Percentiles rank a stretch among this genome's conserved stretches.
Evolutionary conservation across 2,797 vertebrate species (phyloP).

Genomic region (Bovichtus variegatus): DNA sequence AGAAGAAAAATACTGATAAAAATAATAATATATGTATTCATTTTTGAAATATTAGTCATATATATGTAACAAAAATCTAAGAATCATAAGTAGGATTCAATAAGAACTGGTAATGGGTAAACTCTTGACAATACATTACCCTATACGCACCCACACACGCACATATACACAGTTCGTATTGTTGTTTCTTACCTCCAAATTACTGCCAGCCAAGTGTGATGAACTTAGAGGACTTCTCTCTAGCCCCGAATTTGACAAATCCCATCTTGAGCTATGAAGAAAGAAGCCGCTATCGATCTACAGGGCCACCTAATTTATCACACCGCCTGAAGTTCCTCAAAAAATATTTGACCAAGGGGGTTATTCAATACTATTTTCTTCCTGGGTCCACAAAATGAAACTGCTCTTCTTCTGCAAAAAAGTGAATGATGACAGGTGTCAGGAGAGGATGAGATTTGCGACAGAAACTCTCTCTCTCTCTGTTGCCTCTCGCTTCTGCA

Average conservation of each 20-base stretch:
- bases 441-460: slow-evolving; percentile 80
- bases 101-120: slow-evolving; percentile 5
- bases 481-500: slow-evolving; percentile 75
- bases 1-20: background rate
- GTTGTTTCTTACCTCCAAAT: slow-evolving; percentile 61
- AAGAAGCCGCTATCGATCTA: slow-evolving; percentile 96
- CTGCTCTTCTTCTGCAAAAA: slow-evolving; percentile 77
- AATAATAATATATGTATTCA: background rate
- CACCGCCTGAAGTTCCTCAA: slow-evolving; percentile 93
- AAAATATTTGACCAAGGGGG: slow-evolving; percentile 93
- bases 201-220: slow-evolving; percentile 85
- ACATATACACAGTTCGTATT: slow-evolving; percentile 22
- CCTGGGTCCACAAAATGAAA: slow-evolving; percentile 83
- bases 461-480: slow-evolving; percentile 76
- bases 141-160: slow-evolving; percentile 5
- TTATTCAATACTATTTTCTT: slow-evolving; percentile 97
- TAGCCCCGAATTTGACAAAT: slow-evolving; percentile 96
- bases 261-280: slow-evolving; percentile 93
- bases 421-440: slow-evolving; percentile 86
- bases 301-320: slow-evolving; percentile 97
- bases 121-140: background rate
- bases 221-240: slow-evolving; percentile 91
- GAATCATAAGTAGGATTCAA: background rate
- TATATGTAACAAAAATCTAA: background rate
- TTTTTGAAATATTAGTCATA: background rate